These are phyloP conservation scores for Syrrhaptes paradoxus DNA, from an alignment of 2,113 vertebrate genomes.

Conservation along the genomic window DNA sequence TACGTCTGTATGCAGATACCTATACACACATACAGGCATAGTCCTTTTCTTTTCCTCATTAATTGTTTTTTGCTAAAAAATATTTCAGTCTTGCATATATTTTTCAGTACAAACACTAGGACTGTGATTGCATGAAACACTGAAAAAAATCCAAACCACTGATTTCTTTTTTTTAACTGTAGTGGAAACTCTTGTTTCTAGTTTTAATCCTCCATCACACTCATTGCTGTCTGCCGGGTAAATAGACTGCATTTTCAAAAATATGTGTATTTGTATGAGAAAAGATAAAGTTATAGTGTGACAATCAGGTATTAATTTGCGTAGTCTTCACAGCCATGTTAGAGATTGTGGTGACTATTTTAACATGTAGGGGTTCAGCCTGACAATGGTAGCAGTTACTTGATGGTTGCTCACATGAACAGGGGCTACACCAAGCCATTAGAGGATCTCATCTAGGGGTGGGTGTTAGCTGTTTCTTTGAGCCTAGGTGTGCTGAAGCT, in stretches of 20 bases:
- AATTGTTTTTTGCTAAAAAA: background rate
- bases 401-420: background rate
- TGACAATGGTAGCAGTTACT: background rate
- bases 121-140: conserved; percentile 41
- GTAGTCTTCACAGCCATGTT: background rate
- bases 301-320: background rate
- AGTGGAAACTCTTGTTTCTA: background rate
- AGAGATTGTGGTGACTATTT: background rate
- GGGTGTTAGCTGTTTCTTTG: background rate
- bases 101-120: conserved; percentile 45
- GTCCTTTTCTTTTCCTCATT: conserved; percentile 28
- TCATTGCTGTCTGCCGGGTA: background rate
- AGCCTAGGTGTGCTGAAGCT: background rate
- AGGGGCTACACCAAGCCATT: background rate
- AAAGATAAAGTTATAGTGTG: background rate
- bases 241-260: background rate
- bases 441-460: background rate
- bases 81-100: conserved; percentile 30
- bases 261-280: background rate
- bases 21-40: background rate
- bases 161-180: conserved; percentile 33
- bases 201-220: background rate
- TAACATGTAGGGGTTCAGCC: background rate
- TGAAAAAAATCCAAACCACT: conserved; percentile 49
- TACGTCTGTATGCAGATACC: background rate